Base-by-base conservation (phyloP, 2,888 invertebrate genomes). In the Mactromeris polynyma region DNA sequence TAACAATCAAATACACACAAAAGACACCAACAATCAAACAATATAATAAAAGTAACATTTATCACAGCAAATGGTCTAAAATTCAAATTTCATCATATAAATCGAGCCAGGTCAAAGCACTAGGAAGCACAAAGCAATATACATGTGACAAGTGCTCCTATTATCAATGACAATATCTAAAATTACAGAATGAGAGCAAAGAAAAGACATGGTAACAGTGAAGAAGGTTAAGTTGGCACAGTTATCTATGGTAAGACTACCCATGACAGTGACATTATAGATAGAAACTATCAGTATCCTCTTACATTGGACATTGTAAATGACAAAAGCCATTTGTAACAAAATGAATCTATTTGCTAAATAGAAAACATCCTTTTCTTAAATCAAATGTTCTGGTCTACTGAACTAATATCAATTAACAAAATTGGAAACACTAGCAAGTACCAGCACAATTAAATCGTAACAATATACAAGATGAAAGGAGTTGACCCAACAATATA, bases 351-450 rank as follows among this genome's bases (percentile, higher is more conserved):
- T 1, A n/a, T 19, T 73, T 46, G 77, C 40, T 77, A 38, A 77
- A 73, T 46, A 40, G 77, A 40, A 51, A 73, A 77, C 73, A 83
- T 83, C 77, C 33, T 33, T 73, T 79, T 64, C 51, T 40, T n/a
- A 69, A 40, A 46, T 40, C 38, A 33, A 73, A 77, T 69, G 19
- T 21, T 64, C 6, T 26, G 26, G 58, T 64, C 69, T n/a, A 77
- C 33, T 31, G 46, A 42, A 26, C 69, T 38, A 51, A 51, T 83
- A n/a, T 83, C 77, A 83, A 31, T 77, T 42, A 31, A 77, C n/a
- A n/a, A 84, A 83, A 84, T 78, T 77, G 46, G 84, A 54, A 84
- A 84, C 84, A 84, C 78, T 84, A 78, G 54, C 84, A 84, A 78
- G 78, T 84, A 77, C 19, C 40, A 19, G n/a, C 31, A 84, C 38